Evolutionary conservation across 2,113 vertebrate species (phyloP).

Genomic region (Isurus oxyrinchus): DNA sequence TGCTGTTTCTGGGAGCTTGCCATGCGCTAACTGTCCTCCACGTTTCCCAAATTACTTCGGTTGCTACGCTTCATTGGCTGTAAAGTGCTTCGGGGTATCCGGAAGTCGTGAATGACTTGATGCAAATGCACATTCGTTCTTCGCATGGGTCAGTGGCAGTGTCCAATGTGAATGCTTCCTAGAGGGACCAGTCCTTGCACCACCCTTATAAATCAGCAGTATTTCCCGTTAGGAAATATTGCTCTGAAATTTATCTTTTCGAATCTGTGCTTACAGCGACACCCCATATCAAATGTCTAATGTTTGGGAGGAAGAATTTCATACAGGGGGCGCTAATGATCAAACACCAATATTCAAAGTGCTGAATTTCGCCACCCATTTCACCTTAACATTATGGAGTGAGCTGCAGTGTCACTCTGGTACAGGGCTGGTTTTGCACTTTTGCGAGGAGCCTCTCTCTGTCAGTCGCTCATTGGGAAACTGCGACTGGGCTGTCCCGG

Average conservation of each 20-base stretch:
- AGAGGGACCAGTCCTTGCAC: neutral
- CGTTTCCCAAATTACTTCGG: no score
- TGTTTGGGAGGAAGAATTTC: neutral
- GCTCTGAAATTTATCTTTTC: neutral
- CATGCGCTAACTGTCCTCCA: no score
- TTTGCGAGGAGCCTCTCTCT: no score
- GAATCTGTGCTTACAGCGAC: neutral
- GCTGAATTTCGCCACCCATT: neutral
- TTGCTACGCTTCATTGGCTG: neutral
- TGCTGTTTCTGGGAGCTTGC: no score
- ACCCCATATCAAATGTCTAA: neutral
- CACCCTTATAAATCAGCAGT: neutral
- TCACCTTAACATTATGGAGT: neutral
- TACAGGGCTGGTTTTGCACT: no score
- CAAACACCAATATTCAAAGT: neutral
- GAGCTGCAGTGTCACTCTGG: no score
- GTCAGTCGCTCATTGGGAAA: no score
- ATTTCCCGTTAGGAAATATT: neutral
- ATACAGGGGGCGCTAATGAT: neutral
- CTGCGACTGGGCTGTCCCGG: no score
- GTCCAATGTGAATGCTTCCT: neutral
- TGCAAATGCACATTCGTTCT: neutral
- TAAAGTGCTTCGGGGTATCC: neutral
- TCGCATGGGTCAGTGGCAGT: neutral
- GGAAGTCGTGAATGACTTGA: neutral